These are phyloP conservation scores for Xanthorhoe designata DNA, from an alignment of 2,888 invertebrate species.

Conservation along the genomic window DNA sequence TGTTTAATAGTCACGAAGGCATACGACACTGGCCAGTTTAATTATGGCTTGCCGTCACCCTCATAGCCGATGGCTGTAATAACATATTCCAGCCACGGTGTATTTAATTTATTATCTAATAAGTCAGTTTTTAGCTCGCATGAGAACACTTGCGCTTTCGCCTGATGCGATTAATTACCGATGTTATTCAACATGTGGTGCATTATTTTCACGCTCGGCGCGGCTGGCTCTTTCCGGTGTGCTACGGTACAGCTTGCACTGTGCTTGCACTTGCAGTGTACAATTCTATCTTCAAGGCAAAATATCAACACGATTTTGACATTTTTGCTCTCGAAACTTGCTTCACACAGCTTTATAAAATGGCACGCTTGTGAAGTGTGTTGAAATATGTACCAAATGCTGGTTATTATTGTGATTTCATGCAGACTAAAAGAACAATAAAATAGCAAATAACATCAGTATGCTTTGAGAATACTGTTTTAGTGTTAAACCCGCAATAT, in stretches of 20 bases:
- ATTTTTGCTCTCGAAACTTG: conserved; percentile 74
- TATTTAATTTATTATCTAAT: conserved; percentile 59
- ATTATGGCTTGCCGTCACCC: conserved; percentile 38
- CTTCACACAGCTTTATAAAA: conserved; percentile 67
- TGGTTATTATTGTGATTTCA: not conserved
- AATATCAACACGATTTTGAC: conserved; percentile 77
- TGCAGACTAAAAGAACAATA: not conserved
- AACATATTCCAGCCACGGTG: conserved; percentile 43
- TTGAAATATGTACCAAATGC: conserved; percentile 59
- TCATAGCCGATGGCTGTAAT: conserved; percentile 40
- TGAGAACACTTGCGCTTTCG: conserved; percentile 81
- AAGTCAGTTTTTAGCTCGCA: conserved; percentile 67
- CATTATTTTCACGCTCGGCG: conserved; percentile 73
- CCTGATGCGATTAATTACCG: conserved; percentile 74
- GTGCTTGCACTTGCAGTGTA: conserved; percentile 50
- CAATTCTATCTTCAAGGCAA: conserved; percentile 62
- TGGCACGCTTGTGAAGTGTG: conserved; percentile 62
- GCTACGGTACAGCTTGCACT: conserved; percentile 40
- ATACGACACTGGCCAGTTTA: conserved; percentile 38
- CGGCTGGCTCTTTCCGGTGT: conserved; percentile 68
- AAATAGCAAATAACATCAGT: too few species aligned
- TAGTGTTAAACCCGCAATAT: not conserved
- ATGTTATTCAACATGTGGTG: conserved; percentile 79
- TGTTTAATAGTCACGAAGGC: conserved; percentile 32
- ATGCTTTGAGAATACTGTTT: not conserved